Conservation (phyloP, 2,888 invertebrate species). For the Stegophylla sp. region DNA sequence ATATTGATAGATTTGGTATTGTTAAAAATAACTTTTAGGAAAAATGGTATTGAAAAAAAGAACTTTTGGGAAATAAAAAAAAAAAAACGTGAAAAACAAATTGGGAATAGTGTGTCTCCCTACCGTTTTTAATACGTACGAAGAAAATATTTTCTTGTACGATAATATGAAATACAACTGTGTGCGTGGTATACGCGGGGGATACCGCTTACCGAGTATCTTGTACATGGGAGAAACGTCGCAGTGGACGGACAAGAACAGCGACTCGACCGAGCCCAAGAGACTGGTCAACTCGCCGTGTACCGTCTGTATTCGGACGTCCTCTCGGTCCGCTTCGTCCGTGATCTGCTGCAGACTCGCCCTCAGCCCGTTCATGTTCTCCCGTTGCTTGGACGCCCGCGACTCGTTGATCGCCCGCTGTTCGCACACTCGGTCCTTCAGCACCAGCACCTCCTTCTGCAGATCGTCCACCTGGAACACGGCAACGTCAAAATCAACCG, state of each 20-base stretch:
- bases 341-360: slow-evolving; percentile 68
- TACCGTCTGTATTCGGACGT: slow-evolving; percentile 65
- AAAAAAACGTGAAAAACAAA: too few species aligned
- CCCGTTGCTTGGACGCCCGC: slow-evolving; percentile 70
- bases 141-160: too few species aligned
- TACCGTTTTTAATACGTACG: too few species aligned
- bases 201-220: slow-evolving; percentile 68
- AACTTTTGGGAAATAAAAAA: too few species aligned
- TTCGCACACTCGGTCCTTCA: slow-evolving; percentile 73
- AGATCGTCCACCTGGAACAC: slow-evolving; percentile 71
- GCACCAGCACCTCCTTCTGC: slow-evolving; percentile 72
- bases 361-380: slow-evolving; percentile 69
- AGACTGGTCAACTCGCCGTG: slow-evolving; percentile 65
- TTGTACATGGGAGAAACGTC: slow-evolving; percentile 76
- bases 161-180: too few species aligned
- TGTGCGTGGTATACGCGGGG: too few species aligned
- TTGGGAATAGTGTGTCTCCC: too few species aligned
- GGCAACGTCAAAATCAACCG: too few species aligned
- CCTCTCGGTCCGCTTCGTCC: slow-evolving; percentile 64
- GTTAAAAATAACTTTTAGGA: too few species aligned
- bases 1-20: too few species aligned
- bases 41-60: too few species aligned
- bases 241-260: slow-evolving; percentile 73
- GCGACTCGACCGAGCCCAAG: slow-evolving; percentile 66
- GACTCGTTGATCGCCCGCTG: slow-evolving; percentile 70